A percentile compares a stretch with the other conserved stretches of the same genome.
Conservation (phyloP, 2,113 vertebrate species). For the Varanus salvator region DNA sequence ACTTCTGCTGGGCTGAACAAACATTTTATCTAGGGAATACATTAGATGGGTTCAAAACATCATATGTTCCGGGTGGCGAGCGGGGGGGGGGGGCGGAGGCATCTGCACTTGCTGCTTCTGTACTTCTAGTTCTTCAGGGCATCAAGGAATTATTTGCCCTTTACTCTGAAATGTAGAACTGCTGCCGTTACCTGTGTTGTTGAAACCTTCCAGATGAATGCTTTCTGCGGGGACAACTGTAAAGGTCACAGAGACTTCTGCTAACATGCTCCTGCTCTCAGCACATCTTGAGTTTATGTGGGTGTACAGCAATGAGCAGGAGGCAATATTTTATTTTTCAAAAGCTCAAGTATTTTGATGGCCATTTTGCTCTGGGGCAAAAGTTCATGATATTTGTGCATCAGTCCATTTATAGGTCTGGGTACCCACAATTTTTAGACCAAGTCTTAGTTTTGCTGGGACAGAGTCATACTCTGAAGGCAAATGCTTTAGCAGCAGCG, state of each 20-base stretch:
- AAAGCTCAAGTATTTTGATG: neutral
- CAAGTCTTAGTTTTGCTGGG: too few species aligned
- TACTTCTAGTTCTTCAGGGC: accelerated
- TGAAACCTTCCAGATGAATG: neutral
- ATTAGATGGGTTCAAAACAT: neutral
- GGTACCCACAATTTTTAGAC: neutral
- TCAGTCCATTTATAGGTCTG: neutral
- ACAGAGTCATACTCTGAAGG: too few species aligned
- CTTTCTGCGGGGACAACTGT: conserved; percentile 33
- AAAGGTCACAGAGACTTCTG: conserved; percentile 51
- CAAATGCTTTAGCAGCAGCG: too few species aligned
- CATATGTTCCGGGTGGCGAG: neutral
- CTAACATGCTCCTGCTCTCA: conserved; percentile 53
- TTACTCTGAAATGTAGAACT: neutral
- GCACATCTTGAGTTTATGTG: neutral
- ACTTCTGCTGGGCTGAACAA: neutral
- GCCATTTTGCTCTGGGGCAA: neutral
- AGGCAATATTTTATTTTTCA: neutral
- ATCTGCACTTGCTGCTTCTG: neutral
- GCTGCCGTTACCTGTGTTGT: neutral
- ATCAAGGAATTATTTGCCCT: conserved; percentile 9
- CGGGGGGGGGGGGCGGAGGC: too few species aligned
- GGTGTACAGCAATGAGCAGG: neutral
- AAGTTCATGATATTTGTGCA: neutral
- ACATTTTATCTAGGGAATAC: neutral